Conservation (phyloP, 1,140 invertebrate genomes). For the Plutomurus gul region DNA sequence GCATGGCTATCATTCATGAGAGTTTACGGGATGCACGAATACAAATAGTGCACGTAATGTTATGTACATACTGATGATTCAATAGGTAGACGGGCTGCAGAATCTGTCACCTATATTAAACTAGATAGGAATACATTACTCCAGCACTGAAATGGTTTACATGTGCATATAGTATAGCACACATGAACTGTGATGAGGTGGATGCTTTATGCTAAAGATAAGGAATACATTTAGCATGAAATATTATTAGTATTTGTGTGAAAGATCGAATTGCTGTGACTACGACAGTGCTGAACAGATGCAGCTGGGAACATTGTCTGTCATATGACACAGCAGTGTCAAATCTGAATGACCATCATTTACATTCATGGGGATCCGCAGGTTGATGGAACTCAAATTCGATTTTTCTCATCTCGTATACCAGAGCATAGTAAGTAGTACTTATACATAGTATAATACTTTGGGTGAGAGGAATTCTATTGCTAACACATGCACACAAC, state of each 20-base stretch:
- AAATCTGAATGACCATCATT: conserved; percentile 31
- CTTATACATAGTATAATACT: background rate
- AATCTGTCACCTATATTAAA: background rate
- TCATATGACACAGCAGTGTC: background rate
- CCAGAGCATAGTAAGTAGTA: background rate
- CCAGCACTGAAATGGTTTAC: too few species aligned
- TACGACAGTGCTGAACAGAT: too few species aligned
- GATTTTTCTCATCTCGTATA: background rate
- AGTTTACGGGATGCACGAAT: conserved; percentile 7
- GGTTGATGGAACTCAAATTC: background rate
- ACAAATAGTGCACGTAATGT: background rate
- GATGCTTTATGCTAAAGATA: too few species aligned
- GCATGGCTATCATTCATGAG: conserved; percentile 10
- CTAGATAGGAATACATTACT: too few species aligned
- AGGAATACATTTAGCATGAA: too few species aligned
- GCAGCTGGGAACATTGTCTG: too few species aligned
- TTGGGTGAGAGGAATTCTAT: too few species aligned
- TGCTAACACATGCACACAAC: background rate
- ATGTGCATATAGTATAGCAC: too few species aligned
- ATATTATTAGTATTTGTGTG: too few species aligned
- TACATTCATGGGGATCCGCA: conserved; percentile 3
- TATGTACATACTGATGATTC: background rate
- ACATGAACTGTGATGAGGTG: too few species aligned
- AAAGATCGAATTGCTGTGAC: too few species aligned
- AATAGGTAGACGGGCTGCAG: too few species aligned